Evolutionary conservation across 2,113 vertebrate genomes (phyloP).

Genomic region (Mellivora capensis): DNA sequence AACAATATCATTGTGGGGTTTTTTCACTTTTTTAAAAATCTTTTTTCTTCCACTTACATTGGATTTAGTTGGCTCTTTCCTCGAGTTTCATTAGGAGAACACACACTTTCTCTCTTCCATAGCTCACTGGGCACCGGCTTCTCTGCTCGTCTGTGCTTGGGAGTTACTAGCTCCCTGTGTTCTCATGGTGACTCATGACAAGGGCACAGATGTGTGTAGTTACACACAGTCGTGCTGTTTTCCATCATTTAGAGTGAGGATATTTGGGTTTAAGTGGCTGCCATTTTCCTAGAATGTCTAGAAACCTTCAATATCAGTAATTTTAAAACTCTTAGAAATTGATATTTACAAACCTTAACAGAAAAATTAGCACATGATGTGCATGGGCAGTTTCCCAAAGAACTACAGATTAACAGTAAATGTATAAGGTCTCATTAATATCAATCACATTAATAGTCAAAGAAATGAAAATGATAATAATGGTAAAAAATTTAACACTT

Average conservation of each 20-base stretch:
- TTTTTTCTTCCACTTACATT: not conserved
- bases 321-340: not conserved
- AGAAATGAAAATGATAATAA: not conserved
- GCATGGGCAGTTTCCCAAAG: not conserved
- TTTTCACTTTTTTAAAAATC: not conserved
- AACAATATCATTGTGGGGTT: not conserved
- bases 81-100: not conserved
- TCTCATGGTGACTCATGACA: accelerated
- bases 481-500: not conserved
- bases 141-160: not conserved
- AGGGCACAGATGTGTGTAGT: too few species aligned
- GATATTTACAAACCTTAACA: not conserved
- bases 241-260: too few species aligned
- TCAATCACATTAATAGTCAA: not conserved
- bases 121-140: not conserved
- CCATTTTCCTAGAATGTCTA: not conserved
- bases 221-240: not conserved
- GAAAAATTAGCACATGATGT: not conserved
- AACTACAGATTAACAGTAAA: not conserved
- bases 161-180: not conserved
- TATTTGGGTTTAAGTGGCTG: not conserved
- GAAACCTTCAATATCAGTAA: not conserved
- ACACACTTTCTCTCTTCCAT: not conserved
- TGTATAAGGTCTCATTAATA: not conserved
- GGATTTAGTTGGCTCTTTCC: not conserved